Conservation (phyloP, 2,797 vertebrate genomes). For the Apogon talboti region DNA sequence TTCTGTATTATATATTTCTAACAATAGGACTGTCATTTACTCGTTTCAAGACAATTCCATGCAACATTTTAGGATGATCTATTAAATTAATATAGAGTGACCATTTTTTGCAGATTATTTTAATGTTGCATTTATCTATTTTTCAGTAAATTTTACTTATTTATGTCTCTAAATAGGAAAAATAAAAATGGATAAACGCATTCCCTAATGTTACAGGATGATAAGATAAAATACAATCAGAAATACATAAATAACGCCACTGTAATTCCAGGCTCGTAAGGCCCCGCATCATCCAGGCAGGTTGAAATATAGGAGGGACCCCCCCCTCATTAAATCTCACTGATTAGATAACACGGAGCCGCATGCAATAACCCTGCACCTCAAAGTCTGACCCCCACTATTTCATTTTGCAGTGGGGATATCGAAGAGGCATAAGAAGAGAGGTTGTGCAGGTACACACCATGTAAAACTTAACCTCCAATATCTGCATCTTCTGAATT, state of each 20-base stretch:
- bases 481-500: constrained; percentile 63
- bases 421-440: constrained; percentile 1
- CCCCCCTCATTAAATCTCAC: constrained; percentile 59
- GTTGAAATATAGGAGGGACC: constrained; percentile 38
- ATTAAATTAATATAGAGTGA: no score
- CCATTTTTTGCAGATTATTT: no score
- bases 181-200: no score
- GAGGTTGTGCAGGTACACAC: constrained; percentile 57
- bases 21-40: no score
- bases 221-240: not conserved
- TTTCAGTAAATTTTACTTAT: no score
- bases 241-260: not conserved
- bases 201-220: no score
- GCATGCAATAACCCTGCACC: constrained; percentile 59
- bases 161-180: no score
- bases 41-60: no score
- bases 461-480: constrained; percentile 77
- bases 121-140: no score
- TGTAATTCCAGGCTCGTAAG: constrained; percentile 9
- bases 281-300: constrained; percentile 13
- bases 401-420: constrained; percentile 65
- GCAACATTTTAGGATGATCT: no score
- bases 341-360: constrained; percentile 67
- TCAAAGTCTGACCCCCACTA: constrained; percentile 56
- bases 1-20: not conserved